Base-by-base conservation (phyloP, 1,140 invertebrate species). In the Drosophila eugracilis region DNA sequence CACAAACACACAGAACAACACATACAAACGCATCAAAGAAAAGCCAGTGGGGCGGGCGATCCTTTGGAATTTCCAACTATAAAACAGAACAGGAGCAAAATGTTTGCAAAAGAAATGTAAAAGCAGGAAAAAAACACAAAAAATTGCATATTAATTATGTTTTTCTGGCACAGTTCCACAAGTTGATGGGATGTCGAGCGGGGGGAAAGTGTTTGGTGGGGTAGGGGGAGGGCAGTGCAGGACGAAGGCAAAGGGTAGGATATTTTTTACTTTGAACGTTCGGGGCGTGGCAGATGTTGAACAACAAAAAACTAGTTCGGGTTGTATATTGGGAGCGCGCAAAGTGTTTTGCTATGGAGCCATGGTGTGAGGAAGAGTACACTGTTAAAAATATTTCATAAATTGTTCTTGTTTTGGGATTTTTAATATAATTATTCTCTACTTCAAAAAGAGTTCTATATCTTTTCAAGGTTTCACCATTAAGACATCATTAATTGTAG, bases 131-230 rank as follows among this genome's bases (percentile, higher is more conserved):
- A 84, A 86, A 77, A 71, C 65, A 66, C 66, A 81, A 75, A 85
- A 72, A 86, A 85, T 85, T 85, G 83, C 83, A 85, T 85, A 85
- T 85, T 85, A 85, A 85, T 85, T 85, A 85, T 85, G 81, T 86
- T 86, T 85, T 86, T 80, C 83, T 88, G 83, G 81, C 81, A 85
- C 83, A 85, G 73, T 85, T 88, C 70, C 77, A 70, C 62, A 53
- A 52, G 21, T 26, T 45, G 71, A 26, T 37, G 73, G 76, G n/a
- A n/a, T 45, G 22, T n/a, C 19, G 34, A 1, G 44, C 21, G n/a
- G 42, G 42, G 14, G 22, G 22, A 53, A 30, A 32, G 47, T 7
- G 44, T 60, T 65, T 26, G 44, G 1, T 3, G 15, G 36, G 14
- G 30, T 12, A 3, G 2, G 30, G 10, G 30, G 24, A 19, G 48